phyloP scores from a whole-genome alignment of 2,113 vertebrate species.

The Lepus timidus region DNA sequence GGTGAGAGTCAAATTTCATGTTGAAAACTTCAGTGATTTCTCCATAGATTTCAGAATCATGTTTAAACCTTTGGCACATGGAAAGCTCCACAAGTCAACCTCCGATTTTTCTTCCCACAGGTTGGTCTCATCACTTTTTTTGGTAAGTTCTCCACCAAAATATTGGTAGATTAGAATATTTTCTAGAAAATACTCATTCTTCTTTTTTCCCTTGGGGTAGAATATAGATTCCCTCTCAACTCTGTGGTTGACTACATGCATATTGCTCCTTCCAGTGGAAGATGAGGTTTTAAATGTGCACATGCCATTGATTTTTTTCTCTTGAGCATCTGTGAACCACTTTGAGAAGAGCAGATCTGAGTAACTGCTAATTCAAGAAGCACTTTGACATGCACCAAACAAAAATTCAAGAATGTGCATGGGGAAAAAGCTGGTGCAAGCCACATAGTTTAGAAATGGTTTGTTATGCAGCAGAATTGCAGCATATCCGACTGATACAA shows the following conservation, averaged over 20 bases:
- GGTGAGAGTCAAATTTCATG: background rate
- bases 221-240: background rate
- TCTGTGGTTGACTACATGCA: background rate
- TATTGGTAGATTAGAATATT: background rate
- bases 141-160: background rate
- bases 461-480: background rate
- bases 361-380: background rate
- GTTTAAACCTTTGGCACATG: no score
- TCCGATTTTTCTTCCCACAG: background rate
- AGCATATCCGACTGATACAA: background rate
- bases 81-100: background rate
- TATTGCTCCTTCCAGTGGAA: background rate
- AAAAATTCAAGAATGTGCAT: background rate
- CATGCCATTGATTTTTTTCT: background rate
- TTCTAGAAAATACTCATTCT: background rate
- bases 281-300: background rate
- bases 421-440: background rate
- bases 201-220: background rate
- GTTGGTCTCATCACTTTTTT: background rate
- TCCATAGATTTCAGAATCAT: background rate
- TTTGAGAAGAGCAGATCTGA: background rate
- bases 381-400: background rate
- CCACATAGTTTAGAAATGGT: background rate
- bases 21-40: background rate
- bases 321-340: background rate